These are phyloP conservation scores for Euplagia quadripunctaria DNA, from an alignment of 2,888 invertebrate genomes.

Conservation along the genomic window DNA sequence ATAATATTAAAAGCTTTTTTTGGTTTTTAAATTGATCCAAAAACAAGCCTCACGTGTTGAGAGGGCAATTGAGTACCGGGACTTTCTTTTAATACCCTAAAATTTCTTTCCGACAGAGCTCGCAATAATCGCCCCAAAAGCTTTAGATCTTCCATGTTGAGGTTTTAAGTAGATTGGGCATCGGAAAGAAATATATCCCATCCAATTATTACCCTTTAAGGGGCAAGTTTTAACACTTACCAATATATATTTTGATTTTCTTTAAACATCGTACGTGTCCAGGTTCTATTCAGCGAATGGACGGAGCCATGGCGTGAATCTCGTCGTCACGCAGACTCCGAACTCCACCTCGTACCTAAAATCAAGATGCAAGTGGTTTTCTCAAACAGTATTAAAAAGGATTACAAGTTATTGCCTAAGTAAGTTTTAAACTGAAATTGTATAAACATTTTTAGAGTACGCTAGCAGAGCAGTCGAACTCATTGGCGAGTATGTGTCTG, in stretches of 20 bases:
- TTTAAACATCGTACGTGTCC: not conserved
- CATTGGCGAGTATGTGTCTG: too few species aligned
- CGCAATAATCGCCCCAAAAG: not conserved
- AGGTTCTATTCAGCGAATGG: slow-evolving; percentile 87
- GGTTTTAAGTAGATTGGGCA: not conserved
- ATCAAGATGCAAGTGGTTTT: slow-evolving; percentile 89
- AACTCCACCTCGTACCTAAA: slow-evolving; percentile 91
- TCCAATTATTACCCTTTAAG: not conserved
- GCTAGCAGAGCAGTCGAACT: too few species aligned
- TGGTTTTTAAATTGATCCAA: too few species aligned
- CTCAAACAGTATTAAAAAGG: slow-evolving; percentile 92
- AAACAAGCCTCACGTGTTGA: too few species aligned
- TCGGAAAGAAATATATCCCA: not conserved
- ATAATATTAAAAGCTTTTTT: too few species aligned
- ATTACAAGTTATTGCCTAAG: slow-evolving; percentile 90
- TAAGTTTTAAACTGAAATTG: slow-evolving; percentile 49
- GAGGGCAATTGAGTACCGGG: too few species aligned
- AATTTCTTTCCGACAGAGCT: too few species aligned
- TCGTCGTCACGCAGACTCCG: slow-evolving; percentile 90
- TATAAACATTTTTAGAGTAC: too few species aligned
- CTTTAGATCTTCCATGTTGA: not conserved
- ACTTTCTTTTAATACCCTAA: too few species aligned
- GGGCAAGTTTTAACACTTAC: not conserved
- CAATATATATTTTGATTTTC: not conserved
- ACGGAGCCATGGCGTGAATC: slow-evolving; percentile 92